Evolutionary conservation across 2,113 vertebrate species (phyloP).

Genomic region (Machaerirhynchus nigripectus): DNA sequence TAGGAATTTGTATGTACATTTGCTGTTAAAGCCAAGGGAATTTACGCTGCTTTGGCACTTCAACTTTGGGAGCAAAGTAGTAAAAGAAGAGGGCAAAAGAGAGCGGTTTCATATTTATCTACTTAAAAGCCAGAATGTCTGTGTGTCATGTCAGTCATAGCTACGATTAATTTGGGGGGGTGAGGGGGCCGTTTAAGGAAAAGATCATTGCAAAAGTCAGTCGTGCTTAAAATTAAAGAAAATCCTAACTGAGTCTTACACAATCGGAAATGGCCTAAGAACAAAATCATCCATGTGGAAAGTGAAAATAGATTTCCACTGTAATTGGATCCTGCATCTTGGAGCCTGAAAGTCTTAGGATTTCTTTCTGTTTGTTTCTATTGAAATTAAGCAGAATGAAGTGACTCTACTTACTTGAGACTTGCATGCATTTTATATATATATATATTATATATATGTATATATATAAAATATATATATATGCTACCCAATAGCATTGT

Average conservation of each 20-base stretch:
- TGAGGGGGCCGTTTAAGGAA: not conserved
- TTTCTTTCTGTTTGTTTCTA: not conserved
- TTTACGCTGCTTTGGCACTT: not conserved
- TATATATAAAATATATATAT: not conserved
- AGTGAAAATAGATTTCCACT: not conserved
- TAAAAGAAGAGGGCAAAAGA: not conserved
- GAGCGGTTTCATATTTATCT: not conserved
- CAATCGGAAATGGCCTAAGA: not conserved
- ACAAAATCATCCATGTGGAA: not conserved
- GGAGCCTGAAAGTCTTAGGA: not conserved
- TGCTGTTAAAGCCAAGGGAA: not conserved
- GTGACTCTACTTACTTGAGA: not conserved
- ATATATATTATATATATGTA: not conserved
- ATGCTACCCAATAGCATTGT: not conserved
- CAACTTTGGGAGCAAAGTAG: not conserved
- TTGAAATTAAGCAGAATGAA: not conserved
- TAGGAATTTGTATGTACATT: not conserved
- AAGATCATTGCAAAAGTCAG: not conserved
- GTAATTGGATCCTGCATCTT: not conserved
- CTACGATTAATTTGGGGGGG: not conserved
- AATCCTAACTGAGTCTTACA: not conserved
- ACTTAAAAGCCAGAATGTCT: not conserved
- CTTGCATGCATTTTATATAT: not conserved
- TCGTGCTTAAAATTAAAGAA: slow-evolving; percentile 16
- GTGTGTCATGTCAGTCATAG: not conserved